Evolutionary conservation across 2,113 vertebrate genomes (phyloP).

Genomic region (Ptilonorhynchus violaceus): DNA sequence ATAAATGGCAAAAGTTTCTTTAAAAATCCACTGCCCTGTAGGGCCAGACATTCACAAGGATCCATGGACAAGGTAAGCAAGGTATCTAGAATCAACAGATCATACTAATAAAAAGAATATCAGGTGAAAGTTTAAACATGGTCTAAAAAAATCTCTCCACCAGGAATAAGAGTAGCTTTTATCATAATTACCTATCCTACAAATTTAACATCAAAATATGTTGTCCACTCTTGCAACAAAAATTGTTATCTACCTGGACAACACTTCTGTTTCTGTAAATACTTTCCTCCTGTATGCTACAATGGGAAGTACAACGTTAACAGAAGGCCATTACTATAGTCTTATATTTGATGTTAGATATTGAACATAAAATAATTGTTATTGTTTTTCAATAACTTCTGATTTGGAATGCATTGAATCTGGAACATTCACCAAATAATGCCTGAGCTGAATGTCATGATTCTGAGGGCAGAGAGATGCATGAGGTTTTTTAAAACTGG

Average conservation of each 20-base stretch:
- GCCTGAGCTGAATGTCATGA: neutral
- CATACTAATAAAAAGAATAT: neutral
- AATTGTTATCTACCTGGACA: neutral
- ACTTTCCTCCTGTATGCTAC: neutral
- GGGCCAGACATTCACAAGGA: neutral
- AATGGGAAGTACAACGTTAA: neutral
- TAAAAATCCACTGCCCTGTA: neutral
- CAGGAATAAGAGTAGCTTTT: neutral
- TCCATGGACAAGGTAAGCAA: neutral
- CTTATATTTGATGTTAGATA: neutral
- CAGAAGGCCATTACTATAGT: neutral
- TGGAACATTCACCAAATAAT: neutral
- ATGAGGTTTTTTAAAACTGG: neutral
- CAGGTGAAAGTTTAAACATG: neutral
- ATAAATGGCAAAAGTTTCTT: neutral
- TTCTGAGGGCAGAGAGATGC: neutral
- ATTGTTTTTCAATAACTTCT: neutral
- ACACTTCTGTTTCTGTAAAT: neutral
- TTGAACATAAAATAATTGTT: neutral
- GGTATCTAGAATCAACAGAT: neutral
- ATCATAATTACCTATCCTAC: neutral
- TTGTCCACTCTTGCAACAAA: neutral
- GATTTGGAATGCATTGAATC: neutral
- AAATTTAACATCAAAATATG: neutral
- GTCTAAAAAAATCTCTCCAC: neutral